Percentiles rank a stretch among this genome's conserved stretches.
Evolutionary conservation across 2,888 invertebrate genomes (phyloP).

Genomic region (Pardosa pseudoannulata): DNA sequence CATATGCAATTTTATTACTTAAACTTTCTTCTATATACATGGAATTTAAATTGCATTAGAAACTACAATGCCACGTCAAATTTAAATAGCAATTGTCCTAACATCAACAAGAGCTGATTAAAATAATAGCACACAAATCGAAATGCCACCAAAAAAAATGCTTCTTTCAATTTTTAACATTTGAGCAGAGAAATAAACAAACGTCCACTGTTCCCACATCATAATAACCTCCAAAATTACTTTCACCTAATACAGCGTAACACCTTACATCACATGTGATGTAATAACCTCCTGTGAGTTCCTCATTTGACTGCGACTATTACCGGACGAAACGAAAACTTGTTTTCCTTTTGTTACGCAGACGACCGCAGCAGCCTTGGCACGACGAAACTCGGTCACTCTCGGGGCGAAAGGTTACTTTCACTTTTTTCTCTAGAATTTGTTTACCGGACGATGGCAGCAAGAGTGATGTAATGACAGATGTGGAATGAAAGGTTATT

Average conservation of each 20-base stretch:
- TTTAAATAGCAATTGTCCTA: too few species aligned
- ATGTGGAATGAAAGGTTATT: neutral
- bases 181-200: too few species aligned
- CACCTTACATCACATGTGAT: neutral
- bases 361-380: neutral
- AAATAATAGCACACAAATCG: too few species aligned
- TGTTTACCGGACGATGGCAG: neutral
- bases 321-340: neutral
- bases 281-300: neutral
- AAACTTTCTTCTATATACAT: too few species aligned
- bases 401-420: neutral
- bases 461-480: neutral
- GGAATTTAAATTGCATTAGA: too few species aligned
- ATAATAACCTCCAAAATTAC: neutral
- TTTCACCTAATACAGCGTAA: neutral
- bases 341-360: neutral
- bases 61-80: too few species aligned
- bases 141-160: too few species aligned
- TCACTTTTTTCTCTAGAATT: neutral
- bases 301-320: neutral
- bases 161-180: too few species aligned
- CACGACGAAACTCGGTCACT: neutral
- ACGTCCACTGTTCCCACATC: too few species aligned
- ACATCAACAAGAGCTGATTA: too few species aligned
- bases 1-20: too few species aligned